Evolutionary conservation across 2,888 invertebrate species (phyloP).

Genomic region (Neoaliturus tenellus): DNA sequence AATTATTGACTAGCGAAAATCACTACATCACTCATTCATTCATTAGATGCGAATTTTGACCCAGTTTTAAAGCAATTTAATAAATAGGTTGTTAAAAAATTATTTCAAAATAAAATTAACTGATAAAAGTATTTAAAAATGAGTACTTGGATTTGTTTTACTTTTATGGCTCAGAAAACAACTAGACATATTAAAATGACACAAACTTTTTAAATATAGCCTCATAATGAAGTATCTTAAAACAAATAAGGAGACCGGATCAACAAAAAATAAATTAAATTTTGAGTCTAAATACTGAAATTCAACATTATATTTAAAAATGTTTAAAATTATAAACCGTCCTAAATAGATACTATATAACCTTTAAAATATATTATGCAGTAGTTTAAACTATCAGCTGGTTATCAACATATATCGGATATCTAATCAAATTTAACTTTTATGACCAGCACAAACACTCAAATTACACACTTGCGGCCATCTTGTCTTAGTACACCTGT

Average conservation of each 20-base stretch:
- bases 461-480: neutral
- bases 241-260: neutral
- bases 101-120: too few relatives aligned
- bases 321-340: neutral
- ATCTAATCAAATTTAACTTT: neutral
- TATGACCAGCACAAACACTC: neutral
- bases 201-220: slow-evolving; percentile 3
- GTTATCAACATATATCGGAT: neutral
- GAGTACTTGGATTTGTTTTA: too few relatives aligned
- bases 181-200: neutral
- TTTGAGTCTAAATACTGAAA: neutral
- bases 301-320: neutral
- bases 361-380: neutral
- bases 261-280: neutral
- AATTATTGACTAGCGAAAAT: slow-evolving; percentile 19
- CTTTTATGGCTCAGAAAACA: too few relatives aligned
- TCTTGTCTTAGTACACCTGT: neutral
- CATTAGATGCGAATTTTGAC: neutral
- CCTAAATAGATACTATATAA: neutral
- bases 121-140: too few relatives aligned
- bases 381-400: neutral
- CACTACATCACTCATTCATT: slow-evolving; percentile 2
- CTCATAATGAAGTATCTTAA: neutral
- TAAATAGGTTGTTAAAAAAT: too few relatives aligned
- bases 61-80: too few relatives aligned